A percentile compares a stretch with the other conserved stretches of the same genome.
phyloP scores from a whole-genome alignment of 2,797 vertebrate species.

The Carapus acus region DNA sequence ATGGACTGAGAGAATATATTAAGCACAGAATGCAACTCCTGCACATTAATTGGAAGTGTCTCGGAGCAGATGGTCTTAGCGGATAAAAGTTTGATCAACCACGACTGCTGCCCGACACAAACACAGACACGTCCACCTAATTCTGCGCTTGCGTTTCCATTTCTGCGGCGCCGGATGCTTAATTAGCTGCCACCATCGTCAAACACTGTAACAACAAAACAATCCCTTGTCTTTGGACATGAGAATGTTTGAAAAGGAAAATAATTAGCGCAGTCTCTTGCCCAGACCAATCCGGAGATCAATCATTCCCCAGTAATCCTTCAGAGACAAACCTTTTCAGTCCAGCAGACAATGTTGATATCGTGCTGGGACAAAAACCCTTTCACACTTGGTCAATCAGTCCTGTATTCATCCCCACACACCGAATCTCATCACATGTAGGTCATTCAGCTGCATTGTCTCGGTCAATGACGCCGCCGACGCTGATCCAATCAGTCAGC shows the following conservation, averaged over 20 bases:
- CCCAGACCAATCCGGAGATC: background rate
- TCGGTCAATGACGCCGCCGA: constrained; percentile 23
- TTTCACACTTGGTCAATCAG: constrained; percentile 27
- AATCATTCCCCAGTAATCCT: constrained; percentile 3
- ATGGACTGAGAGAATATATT: background rate
- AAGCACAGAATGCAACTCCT: constrained; percentile 9
- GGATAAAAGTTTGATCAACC: constrained; percentile 11
- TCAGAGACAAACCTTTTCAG: constrained; percentile 12
- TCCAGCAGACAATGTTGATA: constrained; percentile 22
- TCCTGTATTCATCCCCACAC: constrained; percentile 38
- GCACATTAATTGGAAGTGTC: constrained; percentile 4
- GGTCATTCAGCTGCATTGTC: constrained; percentile 35
- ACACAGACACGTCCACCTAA: background rate
- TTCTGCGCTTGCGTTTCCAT: too few species aligned
- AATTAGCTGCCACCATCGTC: constrained; percentile 15
- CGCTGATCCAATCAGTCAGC: constrained; percentile 33
- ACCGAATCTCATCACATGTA: constrained; percentile 36
- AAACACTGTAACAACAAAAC: too few species aligned
- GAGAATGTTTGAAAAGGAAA: too few species aligned
- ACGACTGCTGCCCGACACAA: too few species aligned
- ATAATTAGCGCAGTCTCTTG: background rate
- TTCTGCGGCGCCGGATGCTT: constrained; percentile 15
- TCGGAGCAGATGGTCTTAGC: constrained; percentile 15
- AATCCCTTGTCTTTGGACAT: too few species aligned
- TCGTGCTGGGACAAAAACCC: constrained; percentile 30